These are phyloP conservation scores for Melieria omissa DNA, from an alignment of 2,888 invertebrate genomes.

Conservation along the genomic window DNA sequence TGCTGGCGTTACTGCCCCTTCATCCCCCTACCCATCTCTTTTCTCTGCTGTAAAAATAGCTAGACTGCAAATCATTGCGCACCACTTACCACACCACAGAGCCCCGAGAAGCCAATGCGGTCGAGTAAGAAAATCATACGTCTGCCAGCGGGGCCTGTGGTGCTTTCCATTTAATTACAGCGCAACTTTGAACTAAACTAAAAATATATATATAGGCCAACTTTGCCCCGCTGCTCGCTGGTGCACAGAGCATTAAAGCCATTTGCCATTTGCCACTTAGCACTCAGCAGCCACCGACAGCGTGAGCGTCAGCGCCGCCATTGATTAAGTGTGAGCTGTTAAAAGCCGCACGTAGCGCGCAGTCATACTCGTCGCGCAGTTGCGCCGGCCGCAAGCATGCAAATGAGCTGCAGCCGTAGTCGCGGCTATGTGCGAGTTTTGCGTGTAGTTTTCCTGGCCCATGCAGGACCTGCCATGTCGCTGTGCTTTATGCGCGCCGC, in stretches of 20 bases:
- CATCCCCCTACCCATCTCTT: too few relatives aligned
- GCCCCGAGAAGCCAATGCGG: neutral
- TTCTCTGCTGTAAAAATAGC: too few relatives aligned
- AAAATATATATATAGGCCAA: neutral
- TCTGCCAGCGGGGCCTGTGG: neutral
- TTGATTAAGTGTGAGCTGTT: slow-evolving; percentile 2
- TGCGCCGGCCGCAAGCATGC: slow-evolving; percentile 45
- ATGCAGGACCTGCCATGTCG: too few relatives aligned
- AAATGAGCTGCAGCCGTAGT: slow-evolving; percentile 48
- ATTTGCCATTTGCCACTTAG: too few relatives aligned
- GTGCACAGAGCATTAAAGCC: neutral
- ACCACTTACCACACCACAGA: neutral
- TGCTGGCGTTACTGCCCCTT: too few relatives aligned
- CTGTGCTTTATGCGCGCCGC: slow-evolving; percentile 55
- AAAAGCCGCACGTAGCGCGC: neutral
- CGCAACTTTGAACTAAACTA: neutral
- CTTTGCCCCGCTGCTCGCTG: neutral
- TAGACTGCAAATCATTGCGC: too few relatives aligned
- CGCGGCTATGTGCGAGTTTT: neutral
- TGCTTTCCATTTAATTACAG: neutral
- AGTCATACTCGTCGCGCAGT: neutral
- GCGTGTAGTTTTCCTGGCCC: too few relatives aligned
- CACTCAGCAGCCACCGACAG: neutral
- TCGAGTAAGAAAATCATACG: neutral
- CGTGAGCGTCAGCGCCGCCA: neutral